These are phyloP conservation scores for Osedax fenrisi DNA, from an alignment of 2,888 invertebrate species.

Conservation along the genomic window DNA sequence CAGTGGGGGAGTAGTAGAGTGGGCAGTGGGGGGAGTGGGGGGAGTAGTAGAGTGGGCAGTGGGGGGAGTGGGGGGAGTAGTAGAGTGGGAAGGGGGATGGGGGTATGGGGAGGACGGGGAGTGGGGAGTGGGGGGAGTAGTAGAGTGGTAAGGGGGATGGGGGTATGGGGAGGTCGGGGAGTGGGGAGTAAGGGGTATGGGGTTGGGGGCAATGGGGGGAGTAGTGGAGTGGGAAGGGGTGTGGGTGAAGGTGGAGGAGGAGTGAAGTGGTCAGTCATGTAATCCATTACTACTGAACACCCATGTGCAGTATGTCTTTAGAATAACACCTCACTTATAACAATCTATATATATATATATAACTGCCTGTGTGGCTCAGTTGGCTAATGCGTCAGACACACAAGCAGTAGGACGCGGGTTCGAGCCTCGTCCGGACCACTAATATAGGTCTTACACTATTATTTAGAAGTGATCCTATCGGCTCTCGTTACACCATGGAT, in stretches of 20 bases:
- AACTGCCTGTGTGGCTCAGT: no score
- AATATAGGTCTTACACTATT: no score
- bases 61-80: conserved; percentile 1
- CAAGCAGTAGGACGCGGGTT: no score
- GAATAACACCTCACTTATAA: no score
- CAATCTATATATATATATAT: no score
- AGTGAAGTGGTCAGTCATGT: neutral
- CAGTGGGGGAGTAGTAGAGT: neutral
- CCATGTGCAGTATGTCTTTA: no score
- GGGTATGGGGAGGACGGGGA: neutral
- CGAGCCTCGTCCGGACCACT: no score
- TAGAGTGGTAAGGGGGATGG: neutral
- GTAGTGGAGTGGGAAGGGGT: neutral
- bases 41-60: neutral
- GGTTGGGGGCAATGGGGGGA: neutral
- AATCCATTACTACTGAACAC: no score
- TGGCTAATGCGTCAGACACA: no score
- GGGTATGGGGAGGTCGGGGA: neutral
- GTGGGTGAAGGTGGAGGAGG: neutral
- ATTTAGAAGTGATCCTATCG: no score
- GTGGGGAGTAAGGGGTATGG: neutral
- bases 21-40: neutral
- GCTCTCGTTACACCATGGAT: no score
- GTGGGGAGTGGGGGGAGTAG: neutral
- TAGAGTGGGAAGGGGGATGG: neutral